Conservation (phyloP, 2,113 vertebrate genomes). For the Tragulus kanchil region DNA sequence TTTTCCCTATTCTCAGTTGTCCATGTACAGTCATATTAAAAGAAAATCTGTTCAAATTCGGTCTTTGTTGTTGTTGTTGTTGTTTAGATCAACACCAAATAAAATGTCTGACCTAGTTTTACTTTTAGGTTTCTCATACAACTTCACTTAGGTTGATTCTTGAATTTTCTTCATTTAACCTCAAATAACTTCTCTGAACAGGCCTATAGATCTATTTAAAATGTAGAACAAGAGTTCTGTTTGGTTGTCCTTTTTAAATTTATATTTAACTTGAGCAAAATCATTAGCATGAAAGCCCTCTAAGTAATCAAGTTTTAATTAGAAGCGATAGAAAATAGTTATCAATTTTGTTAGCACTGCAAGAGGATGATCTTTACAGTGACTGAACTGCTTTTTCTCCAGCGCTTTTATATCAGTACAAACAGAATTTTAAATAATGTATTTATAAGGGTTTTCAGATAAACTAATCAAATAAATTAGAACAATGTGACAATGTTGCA, state of each 20-base stretch:
- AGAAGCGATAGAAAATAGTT: not conserved
- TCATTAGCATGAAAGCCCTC: slow-evolving; percentile 28
- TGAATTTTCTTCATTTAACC: slow-evolving; percentile 51
- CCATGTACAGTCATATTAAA: slow-evolving; percentile 87
- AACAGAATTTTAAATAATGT: slow-evolving; percentile 87
- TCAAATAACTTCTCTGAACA: not conserved
- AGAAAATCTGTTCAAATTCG: slow-evolving; percentile 82
- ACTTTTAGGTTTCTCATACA: slow-evolving; percentile 74
- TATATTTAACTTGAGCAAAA: not conserved
- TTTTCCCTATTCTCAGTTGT: slow-evolving; percentile 83
- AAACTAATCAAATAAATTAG: slow-evolving; percentile 88
- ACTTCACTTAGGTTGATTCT: slow-evolving; percentile 42
- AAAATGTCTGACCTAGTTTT: slow-evolving; percentile 87
- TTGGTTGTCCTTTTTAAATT: not conserved
- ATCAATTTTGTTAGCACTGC: not conserved
- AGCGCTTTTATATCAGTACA: not conserved
- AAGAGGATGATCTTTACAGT: not conserved
- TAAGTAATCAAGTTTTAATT: not conserved
- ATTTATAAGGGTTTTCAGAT: slow-evolving; percentile 88
- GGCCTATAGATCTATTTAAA: no score
- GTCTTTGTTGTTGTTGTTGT: slow-evolving; percentile 84
- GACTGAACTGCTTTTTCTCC: not conserved
- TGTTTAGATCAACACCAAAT: slow-evolving; percentile 84
- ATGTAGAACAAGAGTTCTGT: not conserved
- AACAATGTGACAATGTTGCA: slow-evolving; percentile 79